Base-by-base conservation (phyloP, 2,888 invertebrate genomes). In the Ichneumon xanthorius region DNA sequence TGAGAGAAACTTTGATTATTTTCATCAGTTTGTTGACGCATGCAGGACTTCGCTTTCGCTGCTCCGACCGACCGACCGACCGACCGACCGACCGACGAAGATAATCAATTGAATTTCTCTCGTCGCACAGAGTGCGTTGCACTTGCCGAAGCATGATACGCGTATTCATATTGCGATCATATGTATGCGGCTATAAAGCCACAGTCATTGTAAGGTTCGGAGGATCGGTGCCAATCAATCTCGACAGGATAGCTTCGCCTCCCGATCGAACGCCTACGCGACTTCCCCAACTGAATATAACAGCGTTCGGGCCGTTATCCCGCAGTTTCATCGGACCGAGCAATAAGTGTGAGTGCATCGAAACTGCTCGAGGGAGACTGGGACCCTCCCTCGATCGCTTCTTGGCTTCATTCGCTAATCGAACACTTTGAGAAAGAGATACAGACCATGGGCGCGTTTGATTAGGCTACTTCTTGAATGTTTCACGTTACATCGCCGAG, bases 271-370 rank as follows among this genome's bases (percentile, higher is more conserved):
- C 61, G 61, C 33, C 61, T 33, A 63, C 61, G 30, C 61, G 30
- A 11, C 33, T 16, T 6, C 53, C 37, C 5, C 71, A n/a, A 19
- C 55, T 14, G 40, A 40, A 40, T 73, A 45, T 73, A 73, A 61
- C 37, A 55, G 37, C 45, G 22, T 7, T 73, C 55, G 4, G 22
- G 22, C 40, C 14, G 40, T 58, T 73, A 73, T 73, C 75, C 45
- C 48, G 19, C 22, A 48, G 30, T 75, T 75, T 26, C 40, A 63
- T 75, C 75, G 75, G 26, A 5, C 30, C 11, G 58, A 48, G 48
- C 63, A 75, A 75, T 75, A 75, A 37, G 48, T 11, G 26, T 30
- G 75, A 75, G 75, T 63, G 75, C 50, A 16, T 14, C 45, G 61
- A 45, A 48, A 61, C 45, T 58, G 40, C 58, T 45, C 45, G 58